Evolutionary conservation across 2,797 vertebrate genomes (phyloP), one percentile per base, ranked within the genome.

Genomic region (Cryptoprocta ferox): DNA sequence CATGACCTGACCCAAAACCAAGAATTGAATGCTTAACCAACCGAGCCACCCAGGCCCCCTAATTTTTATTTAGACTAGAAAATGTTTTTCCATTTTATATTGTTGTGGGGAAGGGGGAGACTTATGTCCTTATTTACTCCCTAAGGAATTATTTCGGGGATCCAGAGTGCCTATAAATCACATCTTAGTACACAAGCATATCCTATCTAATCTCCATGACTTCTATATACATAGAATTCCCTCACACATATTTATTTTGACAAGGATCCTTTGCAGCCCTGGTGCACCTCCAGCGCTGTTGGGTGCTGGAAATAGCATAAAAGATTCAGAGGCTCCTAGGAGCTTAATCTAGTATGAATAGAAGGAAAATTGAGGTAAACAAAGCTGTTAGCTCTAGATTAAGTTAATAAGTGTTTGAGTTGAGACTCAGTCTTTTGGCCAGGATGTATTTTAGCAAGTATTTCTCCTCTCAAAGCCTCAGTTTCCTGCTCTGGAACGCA

Each of bases 61-160:
- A 75, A 88, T 18, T 89, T 96, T 93, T 93, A 91, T 61, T 95
- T 73, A 37, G 32, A 94, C 80, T 13, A 82, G 50, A 90, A 91
- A 35, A 39, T 63, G 6, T 86, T 63, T 86, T 89, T n/a, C 11
- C 63, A 71, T 85, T 89, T 89, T 45, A 53, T 68, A 68, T 75
- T 93, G n/a, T 35, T 87, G 6, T 66, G 14, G 16, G 2, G 32
- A 70, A 7, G 5, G 15, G 21, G 10, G 24, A 32, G 26, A 80
- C 6, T 16, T 91, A 80, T 6, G 24, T 32, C 6, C 24, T 95
- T 35, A 63, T 48, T 89, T 48, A 45, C 9, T 6, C 11, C 70
- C 65, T 80, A 48, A 96, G 80, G 14, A 30, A 75, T 75, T 73
- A 61, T 61, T 91, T 84, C 39, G 42, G 26, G 84, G 24, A 37